A percentile compares a stretch with the other conserved stretches of the same genome.
phyloP scores from a whole-genome alignment of 2,113 vertebrate genomes.

The Lepisosteus osseus region DNA sequence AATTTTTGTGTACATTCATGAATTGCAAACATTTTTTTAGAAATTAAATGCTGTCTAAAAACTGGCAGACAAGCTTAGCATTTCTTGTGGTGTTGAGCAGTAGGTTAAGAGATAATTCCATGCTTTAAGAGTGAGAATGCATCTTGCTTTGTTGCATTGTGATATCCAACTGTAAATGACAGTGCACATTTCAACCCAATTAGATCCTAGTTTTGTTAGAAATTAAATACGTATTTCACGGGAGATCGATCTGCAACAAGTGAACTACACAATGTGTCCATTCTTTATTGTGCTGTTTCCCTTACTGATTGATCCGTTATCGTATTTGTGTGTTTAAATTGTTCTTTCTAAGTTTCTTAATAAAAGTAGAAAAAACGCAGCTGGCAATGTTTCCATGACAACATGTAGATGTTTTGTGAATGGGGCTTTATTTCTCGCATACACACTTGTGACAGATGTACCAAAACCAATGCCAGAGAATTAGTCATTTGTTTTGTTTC shows the following conservation, averaged over 20 bases:
- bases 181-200: conserved; percentile 44
- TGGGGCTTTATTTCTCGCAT: too few relatives aligned
- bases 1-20: too few relatives aligned
- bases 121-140: conserved; percentile 40
- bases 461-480: not conserved
- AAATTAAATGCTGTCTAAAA: too few relatives aligned
- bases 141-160: conserved; percentile 49
- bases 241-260: conserved; percentile 38
- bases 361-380: too few relatives aligned
- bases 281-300: conserved; percentile 1
- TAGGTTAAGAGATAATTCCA: too few relatives aligned
- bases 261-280: conserved; percentile 34
- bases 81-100: too few relatives aligned
- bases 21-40: too few relatives aligned
- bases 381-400: too few relatives aligned
- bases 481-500: not conserved
- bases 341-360: too few relatives aligned
- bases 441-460: not conserved
- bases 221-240: conserved; percentile 54
- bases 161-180: conserved; percentile 39
- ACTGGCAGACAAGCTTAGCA: too few relatives aligned
- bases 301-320: not conserved
- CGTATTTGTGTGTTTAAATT: not conserved
- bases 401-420: too few relatives aligned
- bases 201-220: conserved; percentile 45